Base-by-base conservation (phyloP, 2,113 vertebrate species). In the Hipposideros armiger region DNA sequence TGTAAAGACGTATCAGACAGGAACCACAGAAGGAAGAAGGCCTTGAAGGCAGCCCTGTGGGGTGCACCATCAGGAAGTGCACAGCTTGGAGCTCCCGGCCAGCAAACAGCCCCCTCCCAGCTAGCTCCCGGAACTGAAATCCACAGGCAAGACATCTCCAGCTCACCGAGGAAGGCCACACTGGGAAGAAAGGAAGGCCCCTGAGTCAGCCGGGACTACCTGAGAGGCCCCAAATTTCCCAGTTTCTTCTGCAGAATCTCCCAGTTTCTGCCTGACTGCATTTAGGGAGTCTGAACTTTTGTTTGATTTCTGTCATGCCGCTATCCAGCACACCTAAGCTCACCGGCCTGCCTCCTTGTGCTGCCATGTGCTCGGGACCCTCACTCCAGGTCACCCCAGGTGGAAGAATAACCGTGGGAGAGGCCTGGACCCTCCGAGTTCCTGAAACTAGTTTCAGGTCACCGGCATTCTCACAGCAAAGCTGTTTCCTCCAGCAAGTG, bases 401-500 rank as follows among this genome's bases (percentile, higher is more conserved):
- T 73, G 62, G 32, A 0, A 4, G 16, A 40, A 40, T 14, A 56
- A 74, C 83, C 1, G 0, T 1, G n/a, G 77, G 66, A 87, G 54
- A 87, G 69, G 15, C 76, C 69, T n/a, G 47, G 74, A 58, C 76
- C 74, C 11, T 62, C 91, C 5, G 14, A 47, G 60, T 54, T 87
- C 69, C 95, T 90, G 96, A 78, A 87, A 32, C 77, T 26, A 30
- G 30, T 92, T 95, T 54, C 95, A 67, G 93, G 94, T n/a, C 4
- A 42, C 89, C 17, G 22, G 92, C 36, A 70, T 81, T 64, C 92
- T 93, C 24, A 11, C 80, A 90, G 91, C 86, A 95, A 95, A 85
- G 97, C 92, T 90, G 92, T 94, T 97, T 98, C 92, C 96, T 96
- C 95, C 86, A 80, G 97, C 94, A 96, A 92, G 93, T 91, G 95